phyloP scores from a whole-genome alignment of 2,888 invertebrate genomes.

The Linnaemya vulpina region DNA sequence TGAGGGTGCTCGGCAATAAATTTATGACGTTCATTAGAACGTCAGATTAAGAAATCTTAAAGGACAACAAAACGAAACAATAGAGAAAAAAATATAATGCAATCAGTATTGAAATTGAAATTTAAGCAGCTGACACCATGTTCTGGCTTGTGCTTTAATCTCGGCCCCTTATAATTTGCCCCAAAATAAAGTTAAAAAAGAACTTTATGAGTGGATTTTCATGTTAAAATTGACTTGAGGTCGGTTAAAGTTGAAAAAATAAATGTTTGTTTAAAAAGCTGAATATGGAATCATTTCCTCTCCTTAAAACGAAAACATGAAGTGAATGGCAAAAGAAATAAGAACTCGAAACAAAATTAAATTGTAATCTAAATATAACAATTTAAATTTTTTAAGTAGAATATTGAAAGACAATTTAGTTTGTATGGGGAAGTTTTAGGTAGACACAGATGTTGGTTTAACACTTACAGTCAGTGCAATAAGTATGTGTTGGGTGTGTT shows the following conservation, averaged over 20 bases:
- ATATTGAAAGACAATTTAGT: constrained; percentile 72
- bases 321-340: constrained; percentile 56
- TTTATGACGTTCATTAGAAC: constrained; percentile 83
- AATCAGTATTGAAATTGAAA: constrained; percentile 61
- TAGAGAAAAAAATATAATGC: constrained; percentile 5
- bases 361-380: constrained; percentile 71
- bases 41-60: constrained; percentile 81
- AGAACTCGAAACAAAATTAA: constrained; percentile 62
- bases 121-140: constrained; percentile 80
- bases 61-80: constrained; percentile 50
- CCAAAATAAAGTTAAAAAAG: background rate
- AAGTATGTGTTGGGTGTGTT: background rate
- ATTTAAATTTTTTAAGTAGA: constrained; percentile 72
- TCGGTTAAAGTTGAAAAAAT: constrained; percentile 60
- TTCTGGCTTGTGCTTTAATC: constrained; percentile 49
- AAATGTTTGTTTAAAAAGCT: constrained; percentile 59
- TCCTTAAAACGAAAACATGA: constrained; percentile 15
- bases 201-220: constrained; percentile 74
- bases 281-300: constrained; percentile 29
- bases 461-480: constrained; percentile 16
- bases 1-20: constrained; percentile 79
- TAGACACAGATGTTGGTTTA: constrained; percentile 66
- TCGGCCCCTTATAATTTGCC: background rate
- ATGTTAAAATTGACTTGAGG: constrained; percentile 75
- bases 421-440: constrained; percentile 39